A percentile compares a stretch with the other conserved stretches of the same genome.
Evolutionary conservation across 2,888 invertebrate species (phyloP).

Genomic region (Vanessa cardui): DNA sequence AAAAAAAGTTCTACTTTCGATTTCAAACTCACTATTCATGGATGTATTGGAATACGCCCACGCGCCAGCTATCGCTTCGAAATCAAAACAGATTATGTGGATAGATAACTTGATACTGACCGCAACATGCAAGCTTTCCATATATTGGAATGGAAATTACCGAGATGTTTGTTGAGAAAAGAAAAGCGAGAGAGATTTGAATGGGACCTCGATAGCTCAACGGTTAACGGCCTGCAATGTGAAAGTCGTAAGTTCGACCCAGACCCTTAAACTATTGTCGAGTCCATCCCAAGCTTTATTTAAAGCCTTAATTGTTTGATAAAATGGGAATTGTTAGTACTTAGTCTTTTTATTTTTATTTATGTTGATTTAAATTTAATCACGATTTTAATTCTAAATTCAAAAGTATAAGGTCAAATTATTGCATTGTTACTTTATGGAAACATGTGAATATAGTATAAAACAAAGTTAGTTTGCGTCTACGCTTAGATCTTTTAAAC

Average conservation of each 20-base stretch:
- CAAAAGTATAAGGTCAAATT: too few species aligned
- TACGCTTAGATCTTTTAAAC: too few species aligned
- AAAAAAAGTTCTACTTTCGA: constrained; percentile 44
- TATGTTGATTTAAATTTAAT: too few species aligned
- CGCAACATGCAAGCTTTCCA: constrained; percentile 42
- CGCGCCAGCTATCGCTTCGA: constrained; percentile 48
- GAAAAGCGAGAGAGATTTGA: constrained; percentile 7
- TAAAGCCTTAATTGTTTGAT: neutral
- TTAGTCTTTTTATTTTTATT: too few species aligned
- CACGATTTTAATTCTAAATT: too few species aligned
- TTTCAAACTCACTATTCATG: constrained; percentile 43
- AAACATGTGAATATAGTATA: too few species aligned
- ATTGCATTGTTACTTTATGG: too few species aligned
- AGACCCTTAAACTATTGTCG: neutral
- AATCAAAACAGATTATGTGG: constrained; percentile 54
- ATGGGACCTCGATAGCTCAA: neutral
- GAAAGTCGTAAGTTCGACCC: neutral
- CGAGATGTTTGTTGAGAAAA: constrained; percentile 8
- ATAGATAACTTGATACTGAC: constrained; percentile 55
- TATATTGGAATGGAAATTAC: constrained; percentile 16
- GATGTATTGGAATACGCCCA: constrained; percentile 50
- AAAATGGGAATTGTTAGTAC: too few species aligned
- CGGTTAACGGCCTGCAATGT: neutral
- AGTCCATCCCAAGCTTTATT: neutral
- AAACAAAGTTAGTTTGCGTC: too few species aligned